phyloP scores from a whole-genome alignment of 2,797 vertebrate species.

The Hirundo rustica region DNA sequence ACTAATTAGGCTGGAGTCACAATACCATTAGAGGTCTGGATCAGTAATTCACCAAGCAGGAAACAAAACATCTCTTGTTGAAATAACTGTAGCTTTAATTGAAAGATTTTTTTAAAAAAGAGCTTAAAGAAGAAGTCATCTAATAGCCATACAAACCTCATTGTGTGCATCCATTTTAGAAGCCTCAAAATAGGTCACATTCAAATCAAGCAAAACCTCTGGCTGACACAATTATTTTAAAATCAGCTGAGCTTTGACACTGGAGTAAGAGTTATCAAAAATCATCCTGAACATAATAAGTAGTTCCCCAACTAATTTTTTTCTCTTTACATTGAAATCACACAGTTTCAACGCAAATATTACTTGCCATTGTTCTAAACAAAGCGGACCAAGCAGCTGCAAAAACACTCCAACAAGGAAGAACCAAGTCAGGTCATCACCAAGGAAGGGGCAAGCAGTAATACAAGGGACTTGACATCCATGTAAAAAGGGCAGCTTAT shows the following conservation, averaged over 20 bases:
- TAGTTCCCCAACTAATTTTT: not conserved
- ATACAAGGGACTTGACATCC: not conserved
- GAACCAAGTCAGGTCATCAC: not conserved
- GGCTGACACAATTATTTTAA: not conserved
- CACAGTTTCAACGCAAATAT: not conserved
- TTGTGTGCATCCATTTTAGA: not conserved
- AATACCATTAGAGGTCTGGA: constrained; percentile 46
- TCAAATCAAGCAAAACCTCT: not conserved
- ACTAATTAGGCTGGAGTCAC: constrained; percentile 54
- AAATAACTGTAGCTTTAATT: constrained; percentile 27
- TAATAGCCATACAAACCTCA: constrained; percentile 9
- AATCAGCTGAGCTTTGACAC: not conserved
- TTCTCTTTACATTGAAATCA: not conserved
- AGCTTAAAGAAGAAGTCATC: constrained; percentile 7
- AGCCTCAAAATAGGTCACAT: not conserved
- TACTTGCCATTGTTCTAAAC: not conserved
- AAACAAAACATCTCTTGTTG: constrained; percentile 59
- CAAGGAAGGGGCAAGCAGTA: not conserved
- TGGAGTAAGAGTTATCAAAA: not conserved
- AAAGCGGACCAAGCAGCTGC: not conserved
- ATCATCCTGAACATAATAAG: not conserved
- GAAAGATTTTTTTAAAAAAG: not conserved
- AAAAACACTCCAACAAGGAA: not conserved
- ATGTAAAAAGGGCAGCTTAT: not conserved
- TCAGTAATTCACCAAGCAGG: constrained; percentile 36